These are phyloP conservation scores for Florisuga fusca DNA, from an alignment of 2,797 vertebrate genomes.

Conservation along the genomic window DNA sequence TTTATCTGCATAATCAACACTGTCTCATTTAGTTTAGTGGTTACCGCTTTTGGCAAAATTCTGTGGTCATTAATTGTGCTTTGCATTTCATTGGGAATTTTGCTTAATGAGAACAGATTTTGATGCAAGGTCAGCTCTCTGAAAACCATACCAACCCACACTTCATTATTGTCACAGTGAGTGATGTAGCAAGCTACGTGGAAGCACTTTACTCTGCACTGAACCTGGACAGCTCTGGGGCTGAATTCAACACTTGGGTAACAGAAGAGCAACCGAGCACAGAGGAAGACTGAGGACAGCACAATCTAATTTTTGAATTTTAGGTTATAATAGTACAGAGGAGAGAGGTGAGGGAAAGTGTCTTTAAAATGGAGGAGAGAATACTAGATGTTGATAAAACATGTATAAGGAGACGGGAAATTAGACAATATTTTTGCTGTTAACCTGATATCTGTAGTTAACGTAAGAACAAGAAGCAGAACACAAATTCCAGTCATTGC, in stretches of 20 bases:
- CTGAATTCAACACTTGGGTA: neutral
- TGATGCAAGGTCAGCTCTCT: constrained; percentile 14
- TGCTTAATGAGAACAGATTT: constrained; percentile 29
- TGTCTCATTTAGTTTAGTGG: constrained; percentile 15
- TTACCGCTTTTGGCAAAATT: constrained; percentile 40
- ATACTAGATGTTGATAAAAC: neutral
- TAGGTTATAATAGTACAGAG: neutral
- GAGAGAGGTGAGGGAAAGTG: neutral
- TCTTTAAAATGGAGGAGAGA: neutral
- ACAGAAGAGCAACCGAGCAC: neutral
- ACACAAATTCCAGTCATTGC: neutral
- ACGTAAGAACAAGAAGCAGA: neutral
- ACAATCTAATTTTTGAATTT: neutral
- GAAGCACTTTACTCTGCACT: neutral
- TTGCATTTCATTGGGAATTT: constrained; percentile 43
- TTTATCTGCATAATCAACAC: constrained; percentile 39
- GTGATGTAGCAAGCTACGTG: neutral
- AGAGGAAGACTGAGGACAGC: neutral
- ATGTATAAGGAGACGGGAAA: neutral
- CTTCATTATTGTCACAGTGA: neutral
- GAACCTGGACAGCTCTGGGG: neutral
- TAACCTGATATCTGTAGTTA: neutral
- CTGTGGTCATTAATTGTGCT: constrained; percentile 32
- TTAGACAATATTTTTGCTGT: neutral
- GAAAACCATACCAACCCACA: neutral